Conservation (phyloP, 1,140 invertebrate genomes). For the Sycobia sp. region DNA sequence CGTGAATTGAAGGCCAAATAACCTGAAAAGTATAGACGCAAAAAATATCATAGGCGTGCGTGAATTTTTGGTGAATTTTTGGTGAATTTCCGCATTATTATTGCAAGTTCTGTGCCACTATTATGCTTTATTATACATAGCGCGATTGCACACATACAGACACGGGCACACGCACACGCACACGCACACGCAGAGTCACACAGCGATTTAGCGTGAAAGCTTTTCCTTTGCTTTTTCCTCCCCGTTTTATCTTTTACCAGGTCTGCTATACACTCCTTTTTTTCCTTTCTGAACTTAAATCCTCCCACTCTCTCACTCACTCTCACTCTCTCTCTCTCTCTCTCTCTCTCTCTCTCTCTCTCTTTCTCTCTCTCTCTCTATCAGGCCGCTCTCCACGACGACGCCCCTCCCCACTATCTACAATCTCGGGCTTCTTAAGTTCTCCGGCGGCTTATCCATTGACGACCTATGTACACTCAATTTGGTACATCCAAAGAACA, state of each 20-base stretch:
- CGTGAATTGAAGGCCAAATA: no score
- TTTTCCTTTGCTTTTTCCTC: neutral
- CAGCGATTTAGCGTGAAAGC: slow-evolving; percentile 10
- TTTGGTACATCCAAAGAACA: neutral
- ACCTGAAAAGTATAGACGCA: neutral
- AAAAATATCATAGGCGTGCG: neutral
- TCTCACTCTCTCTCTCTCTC: no score
- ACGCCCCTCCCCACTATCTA: slow-evolving; percentile 9
- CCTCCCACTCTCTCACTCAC: no score
- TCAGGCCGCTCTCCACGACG: no score
- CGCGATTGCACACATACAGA: no score
- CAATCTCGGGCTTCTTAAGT: slow-evolving; percentile 12
- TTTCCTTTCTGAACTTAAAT: neutral
- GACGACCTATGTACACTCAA: slow-evolving; percentile 15
- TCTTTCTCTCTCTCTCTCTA: no score
- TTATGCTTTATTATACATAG: slow-evolving; percentile 19
- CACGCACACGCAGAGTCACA: no score
- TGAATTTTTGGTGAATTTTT: neutral
- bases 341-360: no score
- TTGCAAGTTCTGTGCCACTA: neutral
- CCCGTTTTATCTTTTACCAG: no score
- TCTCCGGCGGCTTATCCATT: slow-evolving; percentile 7
- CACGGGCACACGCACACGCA: no score
- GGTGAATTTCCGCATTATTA: no score
- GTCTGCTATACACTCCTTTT: neutral